Evolutionary conservation across 2,888 invertebrate genomes (phyloP), one percentile per base, ranked within the genome.

Genomic region (Apotomis turbidana): DNA sequence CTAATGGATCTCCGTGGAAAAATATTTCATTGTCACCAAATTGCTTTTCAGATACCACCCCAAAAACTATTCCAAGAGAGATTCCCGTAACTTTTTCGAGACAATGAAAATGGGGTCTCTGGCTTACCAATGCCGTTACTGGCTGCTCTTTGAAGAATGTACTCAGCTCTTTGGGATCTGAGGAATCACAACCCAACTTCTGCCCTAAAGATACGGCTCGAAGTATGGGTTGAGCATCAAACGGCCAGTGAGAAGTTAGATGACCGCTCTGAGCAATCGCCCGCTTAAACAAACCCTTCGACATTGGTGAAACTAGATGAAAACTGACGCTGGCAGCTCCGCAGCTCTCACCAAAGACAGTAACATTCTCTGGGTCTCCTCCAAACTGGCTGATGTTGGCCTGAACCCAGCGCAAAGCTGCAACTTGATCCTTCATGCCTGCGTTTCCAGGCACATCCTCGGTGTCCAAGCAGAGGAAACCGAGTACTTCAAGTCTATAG

Each of bases 381-480:
- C 86, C 86, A 63, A 87, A 87, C 57, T 77, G 75, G 0, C 71
- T 68, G 15, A 88, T 87, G 68, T 88, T 87, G 5, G 81, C 78
- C 58, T 84, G 79, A 8, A 88, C 77, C 87, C 88, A 88, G 72
- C 76, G 81, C 0, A 89, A 75, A 0, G 88, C 88, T 46, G 79
- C 78, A 0, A 87, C 85, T 79, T 88, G 88, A 58, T 89, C 88
- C 74, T 88, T 88, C 78, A 88, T 75, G 0, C 84, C 89, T 12
- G 88, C 86, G 58, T 88, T 89, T 4, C 89, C 88, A 3, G 89
- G 85, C 0, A 85, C 84, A n/a, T 88, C 85, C 75, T 80, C 76
- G 10, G 80, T 85, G 36, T 86, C 85, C 9, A 88, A 71, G 41
- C 84, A 84, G 3, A 89, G 80, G 61, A 87, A 89, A 12, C 88